Percentiles rank a stretch among this genome's conserved stretches.
Conservation (phyloP, 2,888 invertebrate genomes). For the Argyresthia albistria region DNA sequence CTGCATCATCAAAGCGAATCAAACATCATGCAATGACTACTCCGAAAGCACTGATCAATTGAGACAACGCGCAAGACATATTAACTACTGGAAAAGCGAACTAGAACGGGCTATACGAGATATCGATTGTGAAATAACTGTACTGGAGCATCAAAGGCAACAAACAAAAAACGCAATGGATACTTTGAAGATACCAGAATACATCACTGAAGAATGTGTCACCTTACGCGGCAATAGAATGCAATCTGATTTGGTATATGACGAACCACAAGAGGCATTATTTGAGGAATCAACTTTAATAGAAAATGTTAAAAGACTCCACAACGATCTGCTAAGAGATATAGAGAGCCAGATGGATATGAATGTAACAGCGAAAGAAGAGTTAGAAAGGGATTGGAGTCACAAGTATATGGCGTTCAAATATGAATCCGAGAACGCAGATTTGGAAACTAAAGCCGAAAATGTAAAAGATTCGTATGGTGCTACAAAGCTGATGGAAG, state of each 20-base stretch:
- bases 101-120: conserved; percentile 53
- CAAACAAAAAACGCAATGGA: conserved; percentile 60
- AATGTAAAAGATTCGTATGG: conserved; percentile 85
- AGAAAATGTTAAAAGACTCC: conserved; percentile 76
- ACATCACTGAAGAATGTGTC: conserved; percentile 78
- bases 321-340: conserved; percentile 76
- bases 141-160: conserved; percentile 47
- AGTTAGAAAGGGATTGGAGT: conserved; percentile 91
- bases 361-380: conserved; percentile 82
- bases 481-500: conserved; percentile 83
- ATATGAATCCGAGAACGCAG: conserved; percentile 80
- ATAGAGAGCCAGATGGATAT: conserved; percentile 79
- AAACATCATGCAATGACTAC: conserved; percentile 50
- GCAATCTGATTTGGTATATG: conserved; percentile 82
- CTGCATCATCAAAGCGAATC: conserved; percentile 57
- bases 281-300: conserved; percentile 80
- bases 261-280: conserved; percentile 82
- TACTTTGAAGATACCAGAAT: conserved; percentile 40
- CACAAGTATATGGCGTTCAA: conserved; percentile 87
- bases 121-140: conserved; percentile 48
- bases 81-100: conserved; percentile 60
- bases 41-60: conserved; percentile 54
- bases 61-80: conserved; percentile 48
- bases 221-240: conserved; percentile 77
- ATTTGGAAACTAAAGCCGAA: conserved; percentile 78